phyloP scores from a whole-genome alignment of 2,113 vertebrate species.

The Odontophorus gujanensis region DNA sequence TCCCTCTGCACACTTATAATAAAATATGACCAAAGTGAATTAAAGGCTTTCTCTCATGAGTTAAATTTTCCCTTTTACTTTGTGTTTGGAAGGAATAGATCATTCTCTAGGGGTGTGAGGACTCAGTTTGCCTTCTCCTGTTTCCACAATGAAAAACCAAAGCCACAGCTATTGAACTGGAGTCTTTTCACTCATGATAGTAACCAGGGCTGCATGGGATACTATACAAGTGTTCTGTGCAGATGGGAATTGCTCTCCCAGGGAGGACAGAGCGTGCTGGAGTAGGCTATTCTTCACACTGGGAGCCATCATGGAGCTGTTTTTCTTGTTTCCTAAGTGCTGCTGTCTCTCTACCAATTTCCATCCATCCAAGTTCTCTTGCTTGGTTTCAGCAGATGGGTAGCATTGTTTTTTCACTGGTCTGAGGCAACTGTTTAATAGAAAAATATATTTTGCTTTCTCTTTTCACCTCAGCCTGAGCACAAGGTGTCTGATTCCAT shows the following conservation, averaged over 20 bases:
- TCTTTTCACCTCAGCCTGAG: neutral
- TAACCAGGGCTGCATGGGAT: neutral
- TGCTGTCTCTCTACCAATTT: neutral
- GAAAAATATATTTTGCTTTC: neutral
- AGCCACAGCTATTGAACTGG: neutral
- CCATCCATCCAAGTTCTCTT: neutral
- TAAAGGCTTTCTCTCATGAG: neutral
- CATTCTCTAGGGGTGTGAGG: neutral
- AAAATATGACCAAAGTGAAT: neutral
- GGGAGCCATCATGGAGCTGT: fast-evolving
- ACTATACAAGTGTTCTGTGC: neutral
- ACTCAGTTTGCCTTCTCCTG: neutral
- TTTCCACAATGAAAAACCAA: neutral
- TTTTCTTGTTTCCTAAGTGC: neutral
- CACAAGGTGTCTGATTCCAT: neutral
- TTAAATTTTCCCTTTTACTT: neutral
- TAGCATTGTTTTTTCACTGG: fast-evolving
- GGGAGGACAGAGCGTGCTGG: neutral
- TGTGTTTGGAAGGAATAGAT: neutral
- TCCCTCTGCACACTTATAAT: neutral
- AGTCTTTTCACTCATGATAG: neutral
- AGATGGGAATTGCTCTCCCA: neutral
- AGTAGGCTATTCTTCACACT: neutral
- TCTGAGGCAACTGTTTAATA: neutral
- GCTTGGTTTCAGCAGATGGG: neutral